Percentiles rank a stretch among this genome's conserved stretches.
Evolutionary conservation across 1,140 invertebrate species (phyloP).

Genomic region (Dreissena polymorpha): DNA sequence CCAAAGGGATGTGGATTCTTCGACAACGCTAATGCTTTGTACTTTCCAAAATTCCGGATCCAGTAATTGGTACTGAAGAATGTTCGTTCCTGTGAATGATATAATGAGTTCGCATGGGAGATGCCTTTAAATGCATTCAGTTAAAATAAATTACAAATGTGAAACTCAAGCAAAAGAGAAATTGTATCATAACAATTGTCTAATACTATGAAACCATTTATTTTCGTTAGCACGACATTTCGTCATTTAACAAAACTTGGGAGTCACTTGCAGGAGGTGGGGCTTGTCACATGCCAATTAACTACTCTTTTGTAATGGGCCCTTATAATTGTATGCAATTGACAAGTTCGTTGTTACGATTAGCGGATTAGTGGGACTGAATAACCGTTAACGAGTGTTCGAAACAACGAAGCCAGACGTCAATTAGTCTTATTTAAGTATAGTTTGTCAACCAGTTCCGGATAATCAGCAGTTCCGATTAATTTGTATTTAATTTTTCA

Average conservation of each 20-base stretch:
- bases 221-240: too few relatives aligned
- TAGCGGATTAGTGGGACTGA: too few relatives aligned
- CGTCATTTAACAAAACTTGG: background rate
- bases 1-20: background rate
- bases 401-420: too few relatives aligned
- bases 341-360: too few relatives aligned
- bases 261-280: background rate
- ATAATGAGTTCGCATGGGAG: background rate
- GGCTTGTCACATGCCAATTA: background rate
- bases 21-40: background rate
- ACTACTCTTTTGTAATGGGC: too few relatives aligned
- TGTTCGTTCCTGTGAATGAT: background rate
- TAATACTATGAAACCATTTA: background rate
- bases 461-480: too few relatives aligned
- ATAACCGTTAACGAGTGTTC: too few relatives aligned
- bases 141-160: background rate
- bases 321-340: too few relatives aligned
- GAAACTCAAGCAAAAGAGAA: background rate
- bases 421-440: too few relatives aligned
- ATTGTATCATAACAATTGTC: background rate
- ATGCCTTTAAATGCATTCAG: background rate
- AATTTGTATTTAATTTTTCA: too few relatives aligned
- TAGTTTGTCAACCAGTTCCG: too few relatives aligned
- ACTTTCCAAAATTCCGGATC: conserved; percentile 5
- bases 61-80: background rate